Base-by-base conservation (phyloP, 2,113 vertebrate species). In the Callipepla squamata region DNA sequence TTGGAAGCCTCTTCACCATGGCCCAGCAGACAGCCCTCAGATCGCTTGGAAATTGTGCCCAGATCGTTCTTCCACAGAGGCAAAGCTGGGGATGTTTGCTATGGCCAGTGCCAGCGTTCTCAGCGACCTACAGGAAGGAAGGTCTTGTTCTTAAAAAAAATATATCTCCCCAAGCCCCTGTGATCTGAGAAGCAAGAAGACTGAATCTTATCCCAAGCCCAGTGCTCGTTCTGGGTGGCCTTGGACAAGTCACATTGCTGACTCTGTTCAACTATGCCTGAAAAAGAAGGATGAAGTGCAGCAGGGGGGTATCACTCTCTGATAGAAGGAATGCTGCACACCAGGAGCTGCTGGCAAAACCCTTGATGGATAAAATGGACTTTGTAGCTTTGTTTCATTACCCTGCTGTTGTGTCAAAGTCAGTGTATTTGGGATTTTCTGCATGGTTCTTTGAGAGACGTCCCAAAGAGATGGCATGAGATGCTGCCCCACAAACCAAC, bases 221-320 rank as follows among this genome's bases (percentile, higher is more conserved):
- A 67, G 28, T 47, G 67, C 79, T 89, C 55, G 3, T 92, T 89
- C 85, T 94, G 94, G 93, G 94, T 96, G 96, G 95, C 82, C 93
- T 88, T 84, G 93, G 93, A 86, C 61, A 91, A 90, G 58, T 65
- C 65, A 68, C 78, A 82, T 4, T 92, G 63, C 79, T 87, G 66
- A 53, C 28, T 78, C 59, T 91, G 84, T 82, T 89, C 89, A 68
- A 67, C 69, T 75, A 21, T 87, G 76, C 44, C 51, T 93, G 82
- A 78, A 90, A 93, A 81, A 83, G 80, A 72, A 88, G 91, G 85
- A 93, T 79, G 90, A 80, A 69, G 73, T 3, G 0, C 1, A 0
- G 55, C 83, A 72, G 80, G 77, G 42, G 59, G 57, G 51, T 75
- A 69, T 63, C 1, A 0, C 30, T 68, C 47, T 38, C 50, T 13